Evolutionary conservation across 2,113 vertebrate genomes (phyloP), one percentile per base, ranked within the genome.

Genomic region (Pedetes capensis): DNA sequence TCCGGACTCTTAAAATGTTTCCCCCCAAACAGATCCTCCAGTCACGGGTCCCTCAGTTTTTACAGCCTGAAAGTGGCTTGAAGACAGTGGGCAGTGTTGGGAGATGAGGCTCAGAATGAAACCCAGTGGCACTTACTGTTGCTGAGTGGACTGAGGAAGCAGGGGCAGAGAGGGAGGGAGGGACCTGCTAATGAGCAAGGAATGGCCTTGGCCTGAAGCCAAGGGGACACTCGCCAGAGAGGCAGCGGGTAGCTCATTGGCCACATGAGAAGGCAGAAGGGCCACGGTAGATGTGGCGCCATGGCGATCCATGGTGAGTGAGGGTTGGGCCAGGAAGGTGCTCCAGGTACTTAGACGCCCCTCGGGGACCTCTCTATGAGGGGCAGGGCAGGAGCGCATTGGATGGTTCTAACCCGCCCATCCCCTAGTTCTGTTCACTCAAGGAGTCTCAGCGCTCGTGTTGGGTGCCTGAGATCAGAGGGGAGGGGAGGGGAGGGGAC

Each of bases 391-490:
- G n/a, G n/a, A n/a, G n/a, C n/a, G n/a, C n/a, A n/a, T n/a, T n/a
- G n/a, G n/a, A n/a, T n/a, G n/a, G n/a, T n/a, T n/a, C n/a, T n/a
- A n/a, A n/a, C n/a, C n/a, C n/a, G n/a, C n/a, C n/a, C 22, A 12
- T 29, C n/a, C 10, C 18, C 0, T 13, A 6, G 16, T 1, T 25
- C 39, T 27, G 3, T 5, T 17, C 34, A 29, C 49, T 1, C 7
- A 1, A 29, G 17, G 1, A 22, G n/a, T 16, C 1, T 5, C 1
- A 0, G 4, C 17, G 39, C 8, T 5, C n/a, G 49, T 64, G 6
- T 18, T 8, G 8, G 20, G 57, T 1, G 25, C 80, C 11, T 6
- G 0, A 55, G 29, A 42, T 42, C 57, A 27, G 37, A 1, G 1
- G 6, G 0, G 1, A 12, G 49, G 27, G 6, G 23, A 9, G 29